Conservation (phyloP, 30 jellyfish, hydroid and myxozoan species). For the Morbakka virulenta region DNA sequence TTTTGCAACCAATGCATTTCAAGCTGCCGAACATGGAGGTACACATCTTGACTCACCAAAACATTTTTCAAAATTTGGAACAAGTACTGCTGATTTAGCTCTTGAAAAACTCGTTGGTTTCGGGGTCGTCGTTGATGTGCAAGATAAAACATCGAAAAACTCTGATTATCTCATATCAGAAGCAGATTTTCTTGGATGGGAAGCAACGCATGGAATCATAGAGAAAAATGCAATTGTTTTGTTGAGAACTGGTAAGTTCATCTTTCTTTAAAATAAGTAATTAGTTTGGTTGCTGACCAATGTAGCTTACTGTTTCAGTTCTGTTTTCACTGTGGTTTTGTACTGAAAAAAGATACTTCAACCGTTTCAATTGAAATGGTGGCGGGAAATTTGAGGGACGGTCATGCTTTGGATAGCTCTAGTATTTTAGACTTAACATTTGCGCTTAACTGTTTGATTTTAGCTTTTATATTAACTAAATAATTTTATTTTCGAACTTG, state of each 20-base stretch:
- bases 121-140: constrained; percentile 60
- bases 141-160: constrained; percentile 27
- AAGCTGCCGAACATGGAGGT: constrained; percentile 84
- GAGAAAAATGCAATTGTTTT: constrained; percentile 51
- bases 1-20: constrained; percentile 65
- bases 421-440: too few relatives aligned
- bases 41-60: constrained; percentile 90
- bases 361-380: too few relatives aligned
- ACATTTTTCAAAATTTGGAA: constrained; percentile 66
- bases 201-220: constrained; percentile 34
- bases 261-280: too few relatives aligned
- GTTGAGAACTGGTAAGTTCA: constrained; percentile 66
- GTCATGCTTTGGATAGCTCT: too few relatives aligned
- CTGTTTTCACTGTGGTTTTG: too few relatives aligned
- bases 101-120: constrained; percentile 45
- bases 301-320: too few relatives aligned
- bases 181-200: constrained; percentile 51
- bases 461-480: too few relatives aligned
- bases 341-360: too few relatives aligned
- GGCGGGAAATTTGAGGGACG: too few relatives aligned
- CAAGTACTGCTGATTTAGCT: constrained; percentile 55
- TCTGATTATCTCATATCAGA: constrained; percentile 34
- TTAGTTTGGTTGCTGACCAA: too few relatives aligned
- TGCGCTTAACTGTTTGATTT: too few relatives aligned
- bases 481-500: too few relatives aligned